Evolutionary conservation across 2,113 vertebrate genomes (phyloP).

Genomic region (Notarius quadriscutis): DNA sequence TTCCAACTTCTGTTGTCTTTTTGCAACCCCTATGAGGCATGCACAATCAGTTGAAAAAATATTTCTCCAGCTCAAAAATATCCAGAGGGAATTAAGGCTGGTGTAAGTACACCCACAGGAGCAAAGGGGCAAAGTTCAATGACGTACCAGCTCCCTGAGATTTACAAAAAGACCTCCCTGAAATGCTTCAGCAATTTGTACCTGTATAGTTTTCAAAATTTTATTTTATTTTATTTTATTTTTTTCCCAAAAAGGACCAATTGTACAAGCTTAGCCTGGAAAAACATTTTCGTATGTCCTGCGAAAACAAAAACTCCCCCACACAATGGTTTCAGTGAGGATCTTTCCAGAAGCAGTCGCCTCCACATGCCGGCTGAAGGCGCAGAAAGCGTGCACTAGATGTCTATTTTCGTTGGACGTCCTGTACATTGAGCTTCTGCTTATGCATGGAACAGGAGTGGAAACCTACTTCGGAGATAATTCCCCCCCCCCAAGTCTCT

Average conservation of each 20-base stretch:
- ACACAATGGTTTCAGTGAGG: constrained; percentile 59
- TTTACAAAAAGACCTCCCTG: constrained; percentile 67
- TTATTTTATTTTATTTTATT: too few relatives aligned
- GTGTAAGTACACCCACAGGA: constrained; percentile 52
- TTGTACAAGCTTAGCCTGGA: constrained; percentile 55
- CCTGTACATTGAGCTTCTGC: constrained; percentile 38
- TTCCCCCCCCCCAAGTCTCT: background rate
- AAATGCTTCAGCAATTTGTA: constrained; percentile 57
- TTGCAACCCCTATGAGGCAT: constrained; percentile 51
- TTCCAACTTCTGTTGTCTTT: constrained; percentile 23
- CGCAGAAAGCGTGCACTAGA: constrained; percentile 41
- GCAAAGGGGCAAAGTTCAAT: constrained; percentile 53
- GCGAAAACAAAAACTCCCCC: constrained; percentile 48
- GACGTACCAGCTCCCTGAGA: constrained; percentile 54
- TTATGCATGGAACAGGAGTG: constrained; percentile 50
- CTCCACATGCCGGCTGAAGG: constrained; percentile 62
- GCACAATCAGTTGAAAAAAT: constrained; percentile 73
- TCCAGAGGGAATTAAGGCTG: constrained; percentile 55
- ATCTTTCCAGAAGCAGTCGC: constrained; percentile 58
- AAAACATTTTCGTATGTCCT: constrained; percentile 41
- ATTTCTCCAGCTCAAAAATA: constrained; percentile 63
- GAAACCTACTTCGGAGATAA: constrained; percentile 33
- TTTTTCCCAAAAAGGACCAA: constrained; percentile 34
- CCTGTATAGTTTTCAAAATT: constrained; percentile 55
- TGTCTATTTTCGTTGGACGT: constrained; percentile 61